These are phyloP conservation scores for Ashinkailepas kermadecensis DNA, from an alignment of 2,888 invertebrate genomes.

Conservation along the genomic window DNA sequence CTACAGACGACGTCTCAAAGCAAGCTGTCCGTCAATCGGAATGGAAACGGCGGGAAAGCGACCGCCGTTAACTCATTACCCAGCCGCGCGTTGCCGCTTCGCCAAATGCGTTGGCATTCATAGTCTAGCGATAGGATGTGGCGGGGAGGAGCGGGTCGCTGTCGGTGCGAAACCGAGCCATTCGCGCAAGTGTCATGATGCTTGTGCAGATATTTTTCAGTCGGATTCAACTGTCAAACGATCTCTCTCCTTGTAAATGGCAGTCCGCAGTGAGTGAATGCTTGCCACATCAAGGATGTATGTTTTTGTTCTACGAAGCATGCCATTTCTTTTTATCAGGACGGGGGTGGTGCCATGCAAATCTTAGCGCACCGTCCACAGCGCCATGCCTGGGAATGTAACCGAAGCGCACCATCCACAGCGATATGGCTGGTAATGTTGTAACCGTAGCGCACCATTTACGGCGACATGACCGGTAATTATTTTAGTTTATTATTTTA, in stretches of 20 bases:
- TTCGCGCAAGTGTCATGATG: background rate
- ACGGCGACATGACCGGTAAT: no score
- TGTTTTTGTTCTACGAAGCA: background rate
- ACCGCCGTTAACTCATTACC: background rate
- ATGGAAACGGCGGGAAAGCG: background rate
- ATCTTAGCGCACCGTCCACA: background rate
- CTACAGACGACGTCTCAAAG: background rate
- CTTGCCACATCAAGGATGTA: background rate
- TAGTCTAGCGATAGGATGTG: background rate
- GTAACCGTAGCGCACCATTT: background rate
- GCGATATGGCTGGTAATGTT: background rate
- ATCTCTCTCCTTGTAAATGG: background rate
- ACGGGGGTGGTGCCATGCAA: background rate
- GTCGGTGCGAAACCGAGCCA: background rate
- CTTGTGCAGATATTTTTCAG: background rate
- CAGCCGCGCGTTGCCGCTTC: background rate
- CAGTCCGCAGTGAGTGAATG: background rate
- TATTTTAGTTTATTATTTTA: no score
- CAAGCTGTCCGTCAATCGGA: background rate
- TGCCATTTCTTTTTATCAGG: background rate
- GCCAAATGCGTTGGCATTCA: background rate
- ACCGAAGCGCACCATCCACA: background rate
- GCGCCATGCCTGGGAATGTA: background rate
- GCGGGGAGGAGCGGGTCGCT: background rate
- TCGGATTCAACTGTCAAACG: slow-evolving; percentile 6